Evolutionary conservation across 2,888 invertebrate species (phyloP).

Genomic region (Himalopsyche anomala): DNA sequence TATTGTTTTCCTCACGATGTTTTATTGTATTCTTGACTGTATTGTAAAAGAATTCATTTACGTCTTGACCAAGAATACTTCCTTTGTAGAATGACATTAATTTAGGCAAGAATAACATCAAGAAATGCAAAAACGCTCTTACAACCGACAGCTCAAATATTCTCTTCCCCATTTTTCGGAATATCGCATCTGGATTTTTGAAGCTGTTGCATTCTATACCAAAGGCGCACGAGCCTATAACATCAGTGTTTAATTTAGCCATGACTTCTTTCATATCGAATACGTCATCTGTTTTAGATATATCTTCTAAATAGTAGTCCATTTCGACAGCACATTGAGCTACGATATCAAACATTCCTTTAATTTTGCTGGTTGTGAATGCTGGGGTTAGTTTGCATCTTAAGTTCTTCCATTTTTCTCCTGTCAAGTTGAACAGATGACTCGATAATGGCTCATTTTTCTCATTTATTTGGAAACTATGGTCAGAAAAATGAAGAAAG

Average conservation of each 20-base stretch:
- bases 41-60: conserved; percentile 73
- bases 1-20: conserved; percentile 72
- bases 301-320: conserved; percentile 60
- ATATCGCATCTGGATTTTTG: conserved; percentile 69
- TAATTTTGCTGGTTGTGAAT: conserved; percentile 59
- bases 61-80: conserved; percentile 66
- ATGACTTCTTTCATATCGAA: conserved; percentile 72
- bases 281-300: conserved; percentile 63
- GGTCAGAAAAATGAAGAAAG: conserved; percentile 81
- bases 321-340: conserved; percentile 43
- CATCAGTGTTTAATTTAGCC: conserved; percentile 73
- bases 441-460: conserved; percentile 66
- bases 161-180: conserved; percentile 68
- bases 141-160: conserved; percentile 65
- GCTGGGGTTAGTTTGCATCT: conserved; percentile 59
- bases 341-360: conserved; percentile 55
- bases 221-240: conserved; percentile 74
- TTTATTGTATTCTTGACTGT: conserved; percentile 74
- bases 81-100: conserved; percentile 72
- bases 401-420: conserved; percentile 57
- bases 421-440: conserved; percentile 54
- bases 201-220: conserved; percentile 73
- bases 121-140: conserved; percentile 70
- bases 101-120: conserved; percentile 73
- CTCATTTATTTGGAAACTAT: conserved; percentile 70